Conservation (phyloP, 2,888 invertebrate species). For the Tinea trinotella region DNA sequence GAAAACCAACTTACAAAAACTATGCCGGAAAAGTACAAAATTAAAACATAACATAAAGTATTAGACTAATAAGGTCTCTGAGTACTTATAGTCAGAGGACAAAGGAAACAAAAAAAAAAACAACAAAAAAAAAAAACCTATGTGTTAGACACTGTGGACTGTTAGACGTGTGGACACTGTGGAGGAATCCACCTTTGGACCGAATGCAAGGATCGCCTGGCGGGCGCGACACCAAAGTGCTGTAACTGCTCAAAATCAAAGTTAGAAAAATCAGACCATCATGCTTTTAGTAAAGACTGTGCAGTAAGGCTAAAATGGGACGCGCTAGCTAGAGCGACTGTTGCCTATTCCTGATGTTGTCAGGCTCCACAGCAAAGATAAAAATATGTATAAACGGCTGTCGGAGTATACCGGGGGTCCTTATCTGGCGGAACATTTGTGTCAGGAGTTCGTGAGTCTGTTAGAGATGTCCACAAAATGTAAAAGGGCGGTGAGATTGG, state of each 20-base stretch:
- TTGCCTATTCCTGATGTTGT: constrained; percentile 23
- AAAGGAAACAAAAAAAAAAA: constrained; percentile 15
- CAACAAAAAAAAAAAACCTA: constrained; percentile 19
- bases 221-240: constrained; percentile 14
- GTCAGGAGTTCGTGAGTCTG: too few relatives aligned
- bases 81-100: constrained; percentile 12
- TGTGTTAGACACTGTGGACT: constrained; percentile 20
- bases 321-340: constrained; percentile 19
- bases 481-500: too few relatives aligned
- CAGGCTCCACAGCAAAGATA: background rate
- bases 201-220: constrained; percentile 10
- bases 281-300: constrained; percentile 22
- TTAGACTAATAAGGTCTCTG: background rate
- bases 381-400: background rate
- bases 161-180: constrained; percentile 21
- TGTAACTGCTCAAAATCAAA: constrained; percentile 21
- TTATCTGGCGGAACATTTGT: too few relatives aligned
- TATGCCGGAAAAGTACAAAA: too few relatives aligned
- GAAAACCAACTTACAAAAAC: constrained; percentile 9
- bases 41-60: too few relatives aligned
- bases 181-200: constrained; percentile 18
- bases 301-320: constrained; percentile 21
- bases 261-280: constrained; percentile 15
- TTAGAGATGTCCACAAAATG: too few relatives aligned
- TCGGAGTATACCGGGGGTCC: background rate